phyloP scores from a whole-genome alignment of 2,888 invertebrate genomes.

The Rotaria socialis region DNA sequence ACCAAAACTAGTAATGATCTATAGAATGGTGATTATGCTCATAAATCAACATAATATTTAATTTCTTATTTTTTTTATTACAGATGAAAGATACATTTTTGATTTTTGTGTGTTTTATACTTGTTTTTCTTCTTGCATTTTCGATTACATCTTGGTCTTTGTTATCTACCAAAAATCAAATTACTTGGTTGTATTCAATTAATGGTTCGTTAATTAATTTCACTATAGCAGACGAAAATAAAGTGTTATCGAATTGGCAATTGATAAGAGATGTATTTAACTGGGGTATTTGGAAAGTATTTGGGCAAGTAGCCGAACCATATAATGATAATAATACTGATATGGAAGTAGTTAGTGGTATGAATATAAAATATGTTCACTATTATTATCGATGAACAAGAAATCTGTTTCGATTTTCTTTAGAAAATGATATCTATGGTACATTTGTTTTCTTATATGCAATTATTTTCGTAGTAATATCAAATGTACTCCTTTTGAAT shows the following conservation, averaged over 20 bases:
- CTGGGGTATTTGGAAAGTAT: conserved; percentile 28
- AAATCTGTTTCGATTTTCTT: neutral
- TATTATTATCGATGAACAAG: neutral
- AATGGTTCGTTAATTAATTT: neutral
- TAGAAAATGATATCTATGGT: conserved; percentile 7
- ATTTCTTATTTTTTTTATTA: neutral
- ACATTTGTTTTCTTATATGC: conserved; percentile 18
- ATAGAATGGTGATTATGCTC: neutral
- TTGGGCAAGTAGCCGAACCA: neutral
- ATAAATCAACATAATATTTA: neutral
- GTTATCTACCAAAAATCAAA: neutral
- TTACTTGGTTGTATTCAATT: neutral
- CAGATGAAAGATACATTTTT: neutral
- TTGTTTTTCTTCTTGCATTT: neutral
- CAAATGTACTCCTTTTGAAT: neutral
- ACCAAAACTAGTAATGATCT: conserved; percentile 5
- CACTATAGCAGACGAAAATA: too few species aligned
- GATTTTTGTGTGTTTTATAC: neutral
- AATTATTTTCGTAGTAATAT: neutral
- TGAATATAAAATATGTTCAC: neutral
- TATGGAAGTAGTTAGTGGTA: neutral
- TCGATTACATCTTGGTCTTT: conserved; percentile 26
- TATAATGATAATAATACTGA: neutral
- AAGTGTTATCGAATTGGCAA: neutral
- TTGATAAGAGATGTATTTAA: neutral